phyloP scores from a whole-genome alignment of 2,797 vertebrate genomes.

The Diceros bicornis region DNA sequence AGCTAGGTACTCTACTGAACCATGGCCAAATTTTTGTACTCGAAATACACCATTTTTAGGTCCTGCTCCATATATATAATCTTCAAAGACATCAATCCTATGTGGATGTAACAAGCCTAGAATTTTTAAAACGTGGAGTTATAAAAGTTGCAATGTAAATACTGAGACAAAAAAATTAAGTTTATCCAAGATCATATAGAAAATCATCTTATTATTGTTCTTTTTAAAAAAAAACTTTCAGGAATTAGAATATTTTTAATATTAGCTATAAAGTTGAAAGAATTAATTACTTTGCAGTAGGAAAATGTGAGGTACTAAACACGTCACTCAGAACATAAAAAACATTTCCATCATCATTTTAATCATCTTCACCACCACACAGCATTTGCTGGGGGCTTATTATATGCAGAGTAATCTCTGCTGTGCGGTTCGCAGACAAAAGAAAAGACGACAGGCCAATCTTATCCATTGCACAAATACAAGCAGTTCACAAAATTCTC shows the following conservation, averaged over 20 bases:
- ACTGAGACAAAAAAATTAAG: not conserved
- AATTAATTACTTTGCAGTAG: constrained; percentile 8
- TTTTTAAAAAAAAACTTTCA: not conserved
- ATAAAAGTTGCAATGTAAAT: not conserved
- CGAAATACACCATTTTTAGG: constrained; percentile 96
- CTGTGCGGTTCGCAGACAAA: not conserved
- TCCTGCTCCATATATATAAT: constrained; percentile 98
- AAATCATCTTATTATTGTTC: not conserved
- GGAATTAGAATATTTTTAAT: constrained; percentile 4
- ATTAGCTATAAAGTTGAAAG: not conserved
- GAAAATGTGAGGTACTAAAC: not conserved
- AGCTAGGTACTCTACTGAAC: constrained; percentile 92
- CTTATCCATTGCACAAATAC: not conserved
- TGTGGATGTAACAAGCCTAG: constrained; percentile 97
- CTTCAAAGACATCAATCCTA: constrained; percentile 98
- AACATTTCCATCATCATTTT: not conserved
- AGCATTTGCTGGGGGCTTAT: not conserved
- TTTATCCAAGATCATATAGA: not conserved
- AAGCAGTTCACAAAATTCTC: not conserved
- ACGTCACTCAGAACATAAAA: constrained; percentile 10
- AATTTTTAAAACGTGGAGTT: constrained; percentile 76
- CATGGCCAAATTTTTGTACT: constrained; percentile 96
- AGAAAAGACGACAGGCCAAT: not conserved
- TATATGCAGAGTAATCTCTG: not conserved
- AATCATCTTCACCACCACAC: not conserved